Evolutionary conservation across 2,113 vertebrate genomes (phyloP).

Genomic region (Scortum barcoo): DNA sequence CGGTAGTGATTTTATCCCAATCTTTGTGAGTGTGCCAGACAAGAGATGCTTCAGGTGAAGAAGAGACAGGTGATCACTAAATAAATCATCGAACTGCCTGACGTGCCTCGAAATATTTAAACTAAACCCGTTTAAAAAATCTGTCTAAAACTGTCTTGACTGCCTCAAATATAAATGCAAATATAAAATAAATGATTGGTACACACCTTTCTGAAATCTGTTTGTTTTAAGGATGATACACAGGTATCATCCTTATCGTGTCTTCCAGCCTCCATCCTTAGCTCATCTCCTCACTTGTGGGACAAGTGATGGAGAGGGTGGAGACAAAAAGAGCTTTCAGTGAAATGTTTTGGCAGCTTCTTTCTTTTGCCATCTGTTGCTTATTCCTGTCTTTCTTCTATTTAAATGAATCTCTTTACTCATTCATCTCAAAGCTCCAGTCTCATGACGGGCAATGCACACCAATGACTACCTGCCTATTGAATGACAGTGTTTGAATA

Average conservation of each 20-base stretch:
- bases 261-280: background rate
- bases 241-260: background rate
- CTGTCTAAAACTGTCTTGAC: background rate
- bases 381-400: conserved; percentile 32
- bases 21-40: background rate
- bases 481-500: conserved; percentile 35
- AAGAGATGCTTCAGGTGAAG: conserved; percentile 12
- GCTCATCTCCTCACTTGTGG: background rate
- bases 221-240: background rate
- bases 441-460: conserved; percentile 24
- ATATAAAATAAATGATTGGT: conserved; percentile 17
- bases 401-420: conserved; percentile 45
- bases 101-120: background rate
- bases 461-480: conserved; percentile 27
- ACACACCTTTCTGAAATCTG: conserved; percentile 15
- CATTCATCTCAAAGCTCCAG: conserved; percentile 49
- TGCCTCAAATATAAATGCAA: conserved; percentile 1
- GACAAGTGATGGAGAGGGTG: conserved; percentile 3
- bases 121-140: background rate
- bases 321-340: conserved; percentile 43
- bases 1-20: background rate
- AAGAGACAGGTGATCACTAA: conserved; percentile 25
- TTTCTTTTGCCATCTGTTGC: conserved; percentile 63
- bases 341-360: conserved; percentile 45
- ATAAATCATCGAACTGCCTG: conserved; percentile 1